phyloP scores from a whole-genome alignment of 2,797 vertebrate genomes.

The Odontamblyopus rebecca region DNA sequence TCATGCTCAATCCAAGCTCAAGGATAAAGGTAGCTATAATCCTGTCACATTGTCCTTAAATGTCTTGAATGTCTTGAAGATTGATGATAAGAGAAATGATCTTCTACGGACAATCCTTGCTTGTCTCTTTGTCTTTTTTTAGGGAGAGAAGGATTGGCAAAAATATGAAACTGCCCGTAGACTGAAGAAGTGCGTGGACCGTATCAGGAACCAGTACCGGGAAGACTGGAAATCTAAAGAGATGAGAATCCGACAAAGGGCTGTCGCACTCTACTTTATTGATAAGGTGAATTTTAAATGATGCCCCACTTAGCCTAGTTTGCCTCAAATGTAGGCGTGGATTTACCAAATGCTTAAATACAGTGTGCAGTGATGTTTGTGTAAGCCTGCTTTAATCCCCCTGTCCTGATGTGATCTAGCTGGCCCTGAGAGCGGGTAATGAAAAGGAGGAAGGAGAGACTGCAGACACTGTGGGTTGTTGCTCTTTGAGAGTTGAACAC shows the following conservation, averaged over 20 bases:
- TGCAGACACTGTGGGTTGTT: slow-evolving; percentile 95
- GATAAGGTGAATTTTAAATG: slow-evolving; percentile 80
- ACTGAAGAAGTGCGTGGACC: slow-evolving; percentile 81
- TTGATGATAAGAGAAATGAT: not conserved
- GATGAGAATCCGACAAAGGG: slow-evolving; percentile 84
- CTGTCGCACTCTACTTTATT: slow-evolving; percentile 90
- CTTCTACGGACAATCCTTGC: too few species aligned
- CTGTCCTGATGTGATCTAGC: slow-evolving; percentile 67
- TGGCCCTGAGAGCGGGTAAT: slow-evolving; percentile 94
- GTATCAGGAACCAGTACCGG: slow-evolving; percentile 79
- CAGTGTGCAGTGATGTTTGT: slow-evolving; percentile 18
- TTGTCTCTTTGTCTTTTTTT: slow-evolving; percentile 4
- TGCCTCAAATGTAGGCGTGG: slow-evolving; percentile 5
- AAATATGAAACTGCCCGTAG: slow-evolving; percentile 86
- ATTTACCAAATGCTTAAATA: slow-evolving; percentile 20
- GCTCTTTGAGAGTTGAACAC: slow-evolving; percentile 94
- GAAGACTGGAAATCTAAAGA: slow-evolving; percentile 84
- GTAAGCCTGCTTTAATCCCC: slow-evolving; percentile 35
- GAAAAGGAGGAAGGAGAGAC: slow-evolving; percentile 97
- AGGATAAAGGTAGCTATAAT: slow-evolving; percentile 87
- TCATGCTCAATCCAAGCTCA: slow-evolving; percentile 96
- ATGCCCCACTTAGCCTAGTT: not conserved
- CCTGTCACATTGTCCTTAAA: not conserved
- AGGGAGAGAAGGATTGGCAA: slow-evolving; percentile 93
- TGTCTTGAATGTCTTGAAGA: not conserved